Evolutionary conservation across 1,140 invertebrate species (phyloP).

Genomic region (Bombus pascuorum): DNA sequence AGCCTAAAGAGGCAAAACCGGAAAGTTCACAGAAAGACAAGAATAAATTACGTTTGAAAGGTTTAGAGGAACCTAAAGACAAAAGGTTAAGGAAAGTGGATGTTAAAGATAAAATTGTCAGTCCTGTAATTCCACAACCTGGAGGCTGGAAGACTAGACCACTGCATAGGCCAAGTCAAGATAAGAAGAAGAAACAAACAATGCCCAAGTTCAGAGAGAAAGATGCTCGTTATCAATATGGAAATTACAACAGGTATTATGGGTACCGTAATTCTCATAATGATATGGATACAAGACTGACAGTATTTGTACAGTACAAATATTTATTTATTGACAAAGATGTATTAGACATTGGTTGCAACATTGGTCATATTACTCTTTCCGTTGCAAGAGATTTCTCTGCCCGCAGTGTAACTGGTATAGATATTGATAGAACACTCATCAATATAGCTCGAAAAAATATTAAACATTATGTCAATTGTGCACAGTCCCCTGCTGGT

Average conservation of each 20-base stretch:
- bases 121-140: constrained; percentile 94
- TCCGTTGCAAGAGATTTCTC: constrained; percentile 92
- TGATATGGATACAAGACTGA: constrained; percentile 91
- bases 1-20: constrained; percentile 71
- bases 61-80: constrained; percentile 80
- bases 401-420: constrained; percentile 93
- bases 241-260: constrained; percentile 98
- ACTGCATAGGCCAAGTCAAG: constrained; percentile 75
- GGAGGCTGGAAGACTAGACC: constrained; percentile 87
- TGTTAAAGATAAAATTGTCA: constrained; percentile 94
- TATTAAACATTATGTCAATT: constrained; percentile 89
- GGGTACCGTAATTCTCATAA: constrained; percentile 94
- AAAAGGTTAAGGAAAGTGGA: constrained; percentile 86
- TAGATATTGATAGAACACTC: constrained; percentile 97
- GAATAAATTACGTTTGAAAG: constrained; percentile 76
- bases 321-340: constrained; percentile 95
- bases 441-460: constrained; percentile 93
- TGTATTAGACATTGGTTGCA: constrained; percentile 98
- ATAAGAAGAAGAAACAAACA: constrained; percentile 77
- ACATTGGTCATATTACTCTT: constrained; percentile 96
- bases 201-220: constrained; percentile 89
- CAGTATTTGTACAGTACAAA: constrained; percentile 89
- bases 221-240: constrained; percentile 93
- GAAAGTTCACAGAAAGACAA: constrained; percentile 76
- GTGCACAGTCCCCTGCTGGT: constrained; percentile 75